phyloP scores from a whole-genome alignment of 2,888 invertebrate genomes.

The Ochropleura plecta region DNA sequence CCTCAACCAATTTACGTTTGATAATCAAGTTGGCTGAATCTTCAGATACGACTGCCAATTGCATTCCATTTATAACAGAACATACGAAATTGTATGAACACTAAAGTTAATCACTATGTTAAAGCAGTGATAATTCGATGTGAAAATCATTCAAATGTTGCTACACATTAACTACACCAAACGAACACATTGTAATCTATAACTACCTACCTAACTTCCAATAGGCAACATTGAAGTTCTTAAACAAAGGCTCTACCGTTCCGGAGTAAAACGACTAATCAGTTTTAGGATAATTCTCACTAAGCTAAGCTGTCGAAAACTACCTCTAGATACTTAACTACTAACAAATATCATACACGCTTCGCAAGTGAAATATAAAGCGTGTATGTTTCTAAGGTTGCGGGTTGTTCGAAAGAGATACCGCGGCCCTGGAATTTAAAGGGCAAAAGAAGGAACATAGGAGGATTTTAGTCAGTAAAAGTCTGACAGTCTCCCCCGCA shows the following conservation, averaged over 20 bases:
- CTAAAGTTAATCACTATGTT: background rate
- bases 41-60: background rate
- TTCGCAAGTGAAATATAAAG: conserved; percentile 31
- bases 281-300: conserved; percentile 28
- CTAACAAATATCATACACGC: conserved; percentile 40
- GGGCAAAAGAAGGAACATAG: no score
- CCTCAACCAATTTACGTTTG: background rate
- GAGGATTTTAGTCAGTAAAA: no score
- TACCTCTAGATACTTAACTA: background rate
- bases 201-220: conserved; percentile 11
- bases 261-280: conserved; percentile 22
- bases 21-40: conserved; percentile 2
- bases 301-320: background rate
- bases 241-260: conserved; percentile 22
- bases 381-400: no score
- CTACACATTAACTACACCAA: background rate
- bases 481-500: no score
- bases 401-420: no score
- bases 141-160: no score
- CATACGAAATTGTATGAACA: background rate
- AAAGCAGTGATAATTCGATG: background rate
- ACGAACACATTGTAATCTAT: background rate
- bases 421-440: no score
- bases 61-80: background rate
- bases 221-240: conserved; percentile 1